These are phyloP conservation scores for Drosophila lini DNA, from an alignment of 1,140 invertebrate genomes.

Conservation along the genomic window DNA sequence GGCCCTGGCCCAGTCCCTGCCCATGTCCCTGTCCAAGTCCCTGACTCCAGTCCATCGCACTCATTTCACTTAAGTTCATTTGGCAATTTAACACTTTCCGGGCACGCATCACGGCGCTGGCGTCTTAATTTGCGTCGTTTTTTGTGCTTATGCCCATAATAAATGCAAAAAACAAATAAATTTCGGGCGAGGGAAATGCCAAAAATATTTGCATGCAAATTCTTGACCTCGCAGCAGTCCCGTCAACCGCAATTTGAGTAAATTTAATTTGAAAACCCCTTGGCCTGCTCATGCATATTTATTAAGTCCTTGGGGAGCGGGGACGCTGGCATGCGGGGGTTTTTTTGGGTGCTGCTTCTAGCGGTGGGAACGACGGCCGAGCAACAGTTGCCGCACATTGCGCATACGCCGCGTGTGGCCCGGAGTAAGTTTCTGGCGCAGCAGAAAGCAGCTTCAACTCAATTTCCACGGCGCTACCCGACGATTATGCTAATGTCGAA, in stretches of 20 bases:
- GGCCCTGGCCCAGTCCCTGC: background rate
- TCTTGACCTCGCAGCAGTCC: constrained; percentile 61
- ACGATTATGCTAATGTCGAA: constrained; percentile 66
- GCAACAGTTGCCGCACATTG: constrained; percentile 73
- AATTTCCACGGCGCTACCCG: constrained; percentile 47
- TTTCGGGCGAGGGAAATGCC: constrained; percentile 51
- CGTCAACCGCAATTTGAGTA: constrained; percentile 65
- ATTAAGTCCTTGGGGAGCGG: constrained; percentile 33
- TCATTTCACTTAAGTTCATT: constrained; percentile 57
- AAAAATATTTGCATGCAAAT: constrained; percentile 75
- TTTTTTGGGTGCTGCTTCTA: background rate
- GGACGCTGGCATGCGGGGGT: background rate
- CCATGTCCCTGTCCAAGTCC: background rate
- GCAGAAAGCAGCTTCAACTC: constrained; percentile 52
- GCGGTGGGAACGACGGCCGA: background rate
- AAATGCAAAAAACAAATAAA: constrained; percentile 79
- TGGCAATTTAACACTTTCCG: constrained; percentile 69
- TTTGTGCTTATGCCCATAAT: constrained; percentile 64
- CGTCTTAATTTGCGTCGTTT: constrained; percentile 69
- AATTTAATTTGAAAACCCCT: constrained; percentile 81
- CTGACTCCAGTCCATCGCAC: background rate
- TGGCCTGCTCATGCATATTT: constrained; percentile 76
- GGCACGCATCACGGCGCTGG: constrained; percentile 36
- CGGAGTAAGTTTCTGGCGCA: constrained; percentile 48
- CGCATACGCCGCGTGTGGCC: constrained; percentile 59